Base-by-base conservation (phyloP, 2,113 vertebrate genomes). In the Leptodactylus fuscus region DNA sequence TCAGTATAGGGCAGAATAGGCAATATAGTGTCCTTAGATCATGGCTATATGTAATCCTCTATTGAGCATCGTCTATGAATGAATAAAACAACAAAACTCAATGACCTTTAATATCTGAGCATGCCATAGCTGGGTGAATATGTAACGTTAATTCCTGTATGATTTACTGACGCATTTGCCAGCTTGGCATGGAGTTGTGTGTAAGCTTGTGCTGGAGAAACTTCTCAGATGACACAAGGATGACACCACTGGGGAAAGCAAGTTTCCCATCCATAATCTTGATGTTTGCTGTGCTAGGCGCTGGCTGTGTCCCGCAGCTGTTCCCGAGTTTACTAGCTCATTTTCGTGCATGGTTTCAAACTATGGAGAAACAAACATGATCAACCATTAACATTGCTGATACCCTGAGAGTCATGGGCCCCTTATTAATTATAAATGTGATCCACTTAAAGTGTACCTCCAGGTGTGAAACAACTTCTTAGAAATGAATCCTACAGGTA, bases 191-290 rank as follows among this genome's bases (percentile, higher is more conserved):
- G 77, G 5, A 48, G 79, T 67, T 10, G n/a, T 20, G n/a, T 67
- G 12, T 62, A 5, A 46, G 24, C 16, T 16, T 55, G 27, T 11
- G 58, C 78, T 46, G 55, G 46, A 29, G 36, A 41, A n/a, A 46
- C 60, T 65, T 81, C 55, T 81, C 58, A 22, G 36, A 44, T 27
- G 20, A 36, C 32, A 80, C 34, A 38, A 80, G 78, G 13, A 81
- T 81, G 78, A 81, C n/a, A 27, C 5, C 53, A 18, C 77, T 80
- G 24, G 79, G 79, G 60, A 67, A 48, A 69, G 69, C n/a, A 27
- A 48, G 58, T 60, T 41, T 41, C 41, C 18, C 49, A 44, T 27
- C 55, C 29, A 27, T 81, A 65, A 81, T 48, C 79, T 81, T 18
- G 41, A 67, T 49, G 79, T 49, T 60, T 81, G 79, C 60, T 18